phyloP scores from a whole-genome alignment of 2,797 vertebrate genomes.

The Aulostomus chinensis region DNA sequence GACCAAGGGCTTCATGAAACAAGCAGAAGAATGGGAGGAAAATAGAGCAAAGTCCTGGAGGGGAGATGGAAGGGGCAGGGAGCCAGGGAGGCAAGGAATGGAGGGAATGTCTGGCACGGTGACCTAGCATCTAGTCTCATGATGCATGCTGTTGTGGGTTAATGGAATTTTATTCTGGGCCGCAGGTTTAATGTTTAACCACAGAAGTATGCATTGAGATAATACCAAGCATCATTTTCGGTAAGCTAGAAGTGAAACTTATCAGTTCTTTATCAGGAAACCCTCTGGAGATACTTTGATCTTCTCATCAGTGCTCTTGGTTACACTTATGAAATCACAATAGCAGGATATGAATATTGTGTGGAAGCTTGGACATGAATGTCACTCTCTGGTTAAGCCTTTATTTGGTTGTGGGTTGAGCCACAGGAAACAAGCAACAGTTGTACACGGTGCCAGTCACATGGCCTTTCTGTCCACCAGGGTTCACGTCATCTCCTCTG shows the following conservation, averaged over 20 bases:
- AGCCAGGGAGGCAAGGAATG: conserved; percentile 11
- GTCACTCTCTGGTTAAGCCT: neutral
- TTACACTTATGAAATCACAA: neutral
- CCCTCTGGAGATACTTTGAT: no score
- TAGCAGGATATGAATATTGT: neutral
- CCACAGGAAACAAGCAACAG: conserved; percentile 27
- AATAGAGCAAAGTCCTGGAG: neutral
- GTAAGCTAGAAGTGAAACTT: neutral
- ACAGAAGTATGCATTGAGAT: neutral
- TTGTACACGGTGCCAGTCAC: conserved; percentile 12
- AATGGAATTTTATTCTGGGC: conserved; percentile 4
- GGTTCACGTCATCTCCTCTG: conserved; percentile 59
- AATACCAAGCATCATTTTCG: conserved; percentile 4
- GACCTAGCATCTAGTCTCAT: conserved; percentile 2
- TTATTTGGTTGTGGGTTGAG: conserved; percentile 1
- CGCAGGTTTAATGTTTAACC: conserved; percentile 8
- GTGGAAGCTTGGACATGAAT: neutral
- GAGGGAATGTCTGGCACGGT: conserved; percentile 14
- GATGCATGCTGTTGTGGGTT: conserved; percentile 5
- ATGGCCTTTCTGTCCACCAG: conserved; percentile 24
- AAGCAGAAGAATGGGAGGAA: conserved; percentile 1
- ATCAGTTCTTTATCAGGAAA: no score
- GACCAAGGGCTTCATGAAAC: conserved; percentile 22
- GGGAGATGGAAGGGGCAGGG: neutral
- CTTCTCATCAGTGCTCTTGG: neutral